Evolutionary conservation across 2,888 invertebrate species (phyloP).

Genomic region (Drosophila acutilabella): DNA sequence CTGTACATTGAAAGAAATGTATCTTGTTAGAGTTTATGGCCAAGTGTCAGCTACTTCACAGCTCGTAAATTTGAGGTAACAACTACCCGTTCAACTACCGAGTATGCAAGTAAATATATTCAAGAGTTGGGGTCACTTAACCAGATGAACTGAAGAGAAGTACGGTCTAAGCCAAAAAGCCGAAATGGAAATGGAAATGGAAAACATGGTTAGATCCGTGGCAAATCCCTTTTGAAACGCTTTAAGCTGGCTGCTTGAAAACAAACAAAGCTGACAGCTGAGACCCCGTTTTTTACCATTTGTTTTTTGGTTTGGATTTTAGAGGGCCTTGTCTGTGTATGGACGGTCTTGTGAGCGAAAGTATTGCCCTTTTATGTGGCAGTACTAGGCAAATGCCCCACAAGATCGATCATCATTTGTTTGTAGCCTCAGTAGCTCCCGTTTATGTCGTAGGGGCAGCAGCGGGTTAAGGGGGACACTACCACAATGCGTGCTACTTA

Average conservation of each 20-base stretch:
- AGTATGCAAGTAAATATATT: neutral
- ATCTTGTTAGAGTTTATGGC: neutral
- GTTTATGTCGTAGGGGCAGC: constrained; percentile 60
- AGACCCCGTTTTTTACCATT: constrained; percentile 26
- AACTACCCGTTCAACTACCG: constrained; percentile 1
- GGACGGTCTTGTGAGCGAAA: constrained; percentile 59
- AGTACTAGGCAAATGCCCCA: constrained; percentile 41
- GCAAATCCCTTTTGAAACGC: constrained; percentile 80
- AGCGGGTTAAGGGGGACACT: neutral
- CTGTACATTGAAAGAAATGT: neutral
- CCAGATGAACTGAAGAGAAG: constrained; percentile 38
- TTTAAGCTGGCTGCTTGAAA: constrained; percentile 71
- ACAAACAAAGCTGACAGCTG: constrained; percentile 71
- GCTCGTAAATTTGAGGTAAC: constrained; percentile 15
- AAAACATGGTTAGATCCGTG: constrained; percentile 72
- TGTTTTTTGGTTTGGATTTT: constrained; percentile 11
- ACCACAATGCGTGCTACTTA: constrained; percentile 78
- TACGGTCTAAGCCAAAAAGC: constrained; percentile 57
- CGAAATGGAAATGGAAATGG: constrained; percentile 19
- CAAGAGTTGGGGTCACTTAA: constrained; percentile 13
- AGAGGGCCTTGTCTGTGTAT: constrained; percentile 40
- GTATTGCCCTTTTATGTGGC: constrained; percentile 69
- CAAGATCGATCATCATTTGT: constrained; percentile 82
- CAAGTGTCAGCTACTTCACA: constrained; percentile 16
- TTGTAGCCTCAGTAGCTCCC: constrained; percentile 73